Conservation (phyloP, 1,140 invertebrate species). For the Periplaneta americana region DNA sequence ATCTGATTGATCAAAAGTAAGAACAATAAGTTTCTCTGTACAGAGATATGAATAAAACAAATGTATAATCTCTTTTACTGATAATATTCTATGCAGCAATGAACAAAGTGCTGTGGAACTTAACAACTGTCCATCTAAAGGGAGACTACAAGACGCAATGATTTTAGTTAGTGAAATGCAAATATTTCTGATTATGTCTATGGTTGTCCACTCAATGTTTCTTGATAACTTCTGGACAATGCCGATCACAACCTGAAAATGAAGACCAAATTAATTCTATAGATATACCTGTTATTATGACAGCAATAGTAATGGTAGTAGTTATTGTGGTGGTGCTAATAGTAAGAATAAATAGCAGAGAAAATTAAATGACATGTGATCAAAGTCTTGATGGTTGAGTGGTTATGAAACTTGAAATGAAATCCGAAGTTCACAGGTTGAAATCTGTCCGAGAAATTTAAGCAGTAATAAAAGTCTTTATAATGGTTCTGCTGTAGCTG, state of each 20-base stretch:
- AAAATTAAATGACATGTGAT: too few species aligned
- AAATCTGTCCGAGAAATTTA: too few species aligned
- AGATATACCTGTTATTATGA: too few species aligned
- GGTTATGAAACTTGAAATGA: too few species aligned
- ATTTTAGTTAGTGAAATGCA: background rate
- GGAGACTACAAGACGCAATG: background rate
- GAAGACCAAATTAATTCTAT: too few species aligned
- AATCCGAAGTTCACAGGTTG: too few species aligned
- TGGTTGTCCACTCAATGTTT: background rate
- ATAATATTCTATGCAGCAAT: background rate
- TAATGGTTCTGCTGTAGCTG: too few species aligned
- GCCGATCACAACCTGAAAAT: background rate
- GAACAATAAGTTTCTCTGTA: background rate
- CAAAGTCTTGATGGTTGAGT: too few species aligned
- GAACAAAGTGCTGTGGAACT: background rate
- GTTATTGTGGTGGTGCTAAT: too few species aligned
- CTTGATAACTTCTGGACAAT: background rate
- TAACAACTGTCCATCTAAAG: background rate
- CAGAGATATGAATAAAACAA: background rate
- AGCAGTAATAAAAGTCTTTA: too few species aligned
- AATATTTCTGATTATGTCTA: background rate
- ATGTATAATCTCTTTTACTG: background rate
- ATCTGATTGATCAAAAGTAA: background rate
- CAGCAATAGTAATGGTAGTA: too few species aligned
- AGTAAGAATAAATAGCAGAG: too few species aligned